Percentiles rank a stretch among this genome's conserved stretches.
Evolutionary conservation across 2,797 vertebrate genomes (phyloP).

Genomic region (Notoglanidium macrostoma): DNA sequence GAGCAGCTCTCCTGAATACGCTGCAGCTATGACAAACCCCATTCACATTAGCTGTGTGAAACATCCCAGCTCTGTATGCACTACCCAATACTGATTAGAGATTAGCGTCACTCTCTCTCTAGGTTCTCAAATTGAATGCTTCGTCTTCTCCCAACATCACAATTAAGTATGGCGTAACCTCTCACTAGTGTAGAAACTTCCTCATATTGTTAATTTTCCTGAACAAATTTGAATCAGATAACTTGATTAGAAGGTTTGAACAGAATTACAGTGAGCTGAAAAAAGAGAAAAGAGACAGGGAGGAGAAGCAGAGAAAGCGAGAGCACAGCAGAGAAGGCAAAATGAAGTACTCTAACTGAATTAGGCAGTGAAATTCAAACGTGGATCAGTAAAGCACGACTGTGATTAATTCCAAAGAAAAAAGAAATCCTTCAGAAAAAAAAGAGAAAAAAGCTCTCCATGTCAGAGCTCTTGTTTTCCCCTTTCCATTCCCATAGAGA

Average conservation of each 20-base stretch:
- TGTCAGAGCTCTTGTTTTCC: conserved; percentile 96
- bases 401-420: conserved; percentile 73
- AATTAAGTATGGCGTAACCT: conserved; percentile 68
- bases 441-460: conserved; percentile 67
- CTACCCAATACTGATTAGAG: conserved; percentile 77
- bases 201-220: conserved; percentile 81
- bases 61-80: conserved; percentile 68
- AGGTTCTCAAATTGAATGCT: conserved; percentile 55
- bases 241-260: conserved; percentile 79
- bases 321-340: conserved; percentile 55
- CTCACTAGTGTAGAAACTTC: conserved; percentile 74
- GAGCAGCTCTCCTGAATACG: conserved; percentile 70
- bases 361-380: conserved; percentile 66
- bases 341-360: conserved; percentile 50
- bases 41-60: conserved; percentile 68
- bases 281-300: conserved; percentile 72
- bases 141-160: conserved; percentile 57
- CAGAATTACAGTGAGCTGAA: conserved; percentile 78
- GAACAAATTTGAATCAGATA: conserved; percentile 82
- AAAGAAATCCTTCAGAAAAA: conserved; percentile 40
- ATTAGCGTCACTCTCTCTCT: conserved; percentile 68
- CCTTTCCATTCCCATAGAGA: conserved; percentile 97
- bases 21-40: conserved; percentile 66
- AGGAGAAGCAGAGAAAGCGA: conserved; percentile 60
- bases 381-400: conserved; percentile 76